Evolutionary conservation across 2,888 invertebrate genomes (phyloP).

Genomic region (Metalampra italica): DNA sequence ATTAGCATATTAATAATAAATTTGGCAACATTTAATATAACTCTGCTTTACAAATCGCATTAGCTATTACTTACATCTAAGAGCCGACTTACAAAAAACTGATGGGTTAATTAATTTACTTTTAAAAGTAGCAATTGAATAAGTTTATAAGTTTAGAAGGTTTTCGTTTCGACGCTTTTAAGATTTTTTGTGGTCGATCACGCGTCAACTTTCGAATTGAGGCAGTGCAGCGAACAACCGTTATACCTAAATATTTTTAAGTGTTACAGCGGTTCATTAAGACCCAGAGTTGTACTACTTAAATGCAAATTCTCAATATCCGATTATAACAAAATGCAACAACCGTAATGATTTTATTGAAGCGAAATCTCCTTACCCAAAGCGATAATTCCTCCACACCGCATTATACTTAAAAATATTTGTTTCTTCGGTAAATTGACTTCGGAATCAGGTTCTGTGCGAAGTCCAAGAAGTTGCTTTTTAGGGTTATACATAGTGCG

Average conservation of each 20-base stretch:
- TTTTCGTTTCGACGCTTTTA: background rate
- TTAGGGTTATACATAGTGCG: no score
- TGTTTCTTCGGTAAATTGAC: no score
- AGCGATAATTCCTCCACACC: no score
- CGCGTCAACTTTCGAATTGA: slow-evolving; percentile 1
- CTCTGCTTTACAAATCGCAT: slow-evolving; percentile 14
- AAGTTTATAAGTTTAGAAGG: background rate
- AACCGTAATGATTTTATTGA: background rate
- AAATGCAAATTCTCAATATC: no score
- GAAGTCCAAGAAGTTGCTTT: no score
- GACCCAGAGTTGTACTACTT: no score
- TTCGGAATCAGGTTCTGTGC: no score
- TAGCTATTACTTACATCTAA: slow-evolving; percentile 2
- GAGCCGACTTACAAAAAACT: slow-evolving; percentile 3
- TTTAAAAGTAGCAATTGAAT: slow-evolving; percentile 1
- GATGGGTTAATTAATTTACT: slow-evolving; percentile 6
- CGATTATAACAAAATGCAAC: background rate
- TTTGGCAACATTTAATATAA: slow-evolving; percentile 26
- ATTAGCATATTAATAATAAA: slow-evolving; percentile 45
- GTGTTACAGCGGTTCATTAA: background rate
- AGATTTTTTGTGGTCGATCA: slow-evolving; percentile 3
- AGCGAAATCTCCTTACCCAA: background rate
- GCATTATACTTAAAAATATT: no score
- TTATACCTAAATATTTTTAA: background rate
- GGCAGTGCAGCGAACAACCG: background rate